Base-by-base conservation (phyloP, 2,797 vertebrate genomes). In the Cyclura pinguis region DNA sequence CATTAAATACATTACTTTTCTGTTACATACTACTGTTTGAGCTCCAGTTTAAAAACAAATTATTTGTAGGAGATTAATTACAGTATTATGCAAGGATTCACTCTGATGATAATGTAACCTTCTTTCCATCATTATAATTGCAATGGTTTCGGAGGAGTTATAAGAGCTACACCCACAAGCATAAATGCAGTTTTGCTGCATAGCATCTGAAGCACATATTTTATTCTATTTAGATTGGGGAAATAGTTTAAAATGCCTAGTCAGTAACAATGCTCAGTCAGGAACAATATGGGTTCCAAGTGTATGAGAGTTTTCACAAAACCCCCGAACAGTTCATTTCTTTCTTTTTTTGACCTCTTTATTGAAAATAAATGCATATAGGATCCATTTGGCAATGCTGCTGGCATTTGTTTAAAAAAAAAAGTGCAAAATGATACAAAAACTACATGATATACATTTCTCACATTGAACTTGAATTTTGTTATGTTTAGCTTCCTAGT, bases 21-120 rank as follows among this genome's bases (percentile, higher is more conserved):
- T 72, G 76, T 4, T 82, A 8, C 13, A 62, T 10, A 69, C 27
- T 81, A 29, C 77, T 73, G 88, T 86, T 74, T 14, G 50, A 80
- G 69, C 32, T 47, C 72, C 82, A 85, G 80, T 35, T 88, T 59
- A 87, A 73, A 85, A 89, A 90, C 87, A 90, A 4, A 76, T 72
- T 87, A 3, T 38, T 88, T 84, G 16, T 38, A 87, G 24, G 85
- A 84, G 5, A 73, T 62, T n/a, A 72, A 89, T 72, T 22, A 10
- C 29, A 35, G 14, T 4, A 42, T 80, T 22, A 5, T 6, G 0
- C 12, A 47, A 24, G 16, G 64, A 57, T 9, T 0, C 0, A 18
- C 80, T 86, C 50, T 32, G 84, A 55, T 9, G 62, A 87, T 42
- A 13, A 0, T 0, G 12, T 32, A 90, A 52, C 78, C 82, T 50